Evolutionary conservation across 2,113 vertebrate species (phyloP).

Genomic region (Phyllopteryx taeniolatus): DNA sequence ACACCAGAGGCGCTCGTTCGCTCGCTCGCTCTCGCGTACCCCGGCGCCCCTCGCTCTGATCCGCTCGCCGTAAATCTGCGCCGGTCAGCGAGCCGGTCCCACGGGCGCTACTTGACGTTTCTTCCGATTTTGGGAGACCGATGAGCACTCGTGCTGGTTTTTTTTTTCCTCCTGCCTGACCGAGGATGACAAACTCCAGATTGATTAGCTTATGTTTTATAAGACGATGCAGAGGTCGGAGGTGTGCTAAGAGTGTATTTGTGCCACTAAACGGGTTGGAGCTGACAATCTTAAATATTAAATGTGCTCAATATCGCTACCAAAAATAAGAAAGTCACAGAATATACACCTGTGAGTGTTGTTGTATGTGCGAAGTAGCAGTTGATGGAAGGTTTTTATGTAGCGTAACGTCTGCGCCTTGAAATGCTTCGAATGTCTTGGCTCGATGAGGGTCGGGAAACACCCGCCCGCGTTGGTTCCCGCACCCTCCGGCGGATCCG

Average conservation of each 20-base stretch:
- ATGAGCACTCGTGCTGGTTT: neutral
- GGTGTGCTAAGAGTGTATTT: no score
- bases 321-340: no score
- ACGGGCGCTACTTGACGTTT: constrained; percentile 25
- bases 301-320: no score
- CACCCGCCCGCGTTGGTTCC: constrained; percentile 26
- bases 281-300: no score
- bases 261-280: no score
- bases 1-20: constrained; percentile 58
- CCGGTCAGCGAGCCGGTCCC: constrained; percentile 38
- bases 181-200: no score
- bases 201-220: neutral
- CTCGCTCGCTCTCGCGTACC: constrained; percentile 27
- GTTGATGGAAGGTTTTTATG: neutral
- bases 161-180: neutral
- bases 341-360: neutral
- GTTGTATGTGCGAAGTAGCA: neutral
- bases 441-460: neutral
- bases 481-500: constrained; percentile 55
- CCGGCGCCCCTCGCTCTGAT: constrained; percentile 19
- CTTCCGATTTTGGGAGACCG: constrained; percentile 17
- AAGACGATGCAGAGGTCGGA: no score
- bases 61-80: constrained; percentile 43
- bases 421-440: neutral
- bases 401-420: neutral